Evolutionary conservation across 2,797 vertebrate genomes (phyloP).

Genomic region (Danio kyathit): DNA sequence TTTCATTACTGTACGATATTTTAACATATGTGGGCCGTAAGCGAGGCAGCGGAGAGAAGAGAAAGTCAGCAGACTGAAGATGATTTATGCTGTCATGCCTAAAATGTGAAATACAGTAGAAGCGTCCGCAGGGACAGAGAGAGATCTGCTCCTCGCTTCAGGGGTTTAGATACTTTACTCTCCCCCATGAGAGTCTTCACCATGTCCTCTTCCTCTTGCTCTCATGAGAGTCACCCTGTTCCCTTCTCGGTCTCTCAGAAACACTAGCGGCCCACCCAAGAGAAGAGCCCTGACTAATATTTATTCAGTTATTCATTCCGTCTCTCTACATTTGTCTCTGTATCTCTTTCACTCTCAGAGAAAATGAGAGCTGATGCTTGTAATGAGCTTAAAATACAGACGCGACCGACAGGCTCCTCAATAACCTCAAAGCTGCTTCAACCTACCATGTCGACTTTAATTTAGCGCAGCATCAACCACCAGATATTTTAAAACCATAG

Average conservation of each 20-base stretch:
- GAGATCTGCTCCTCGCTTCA: slow-evolving; percentile 71
- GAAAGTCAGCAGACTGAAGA: slow-evolving; percentile 76
- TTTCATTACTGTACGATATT: slow-evolving; percentile 18
- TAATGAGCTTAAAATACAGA: slow-evolving; percentile 47
- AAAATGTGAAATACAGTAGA: slow-evolving; percentile 70
- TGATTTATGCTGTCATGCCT: slow-evolving; percentile 81
- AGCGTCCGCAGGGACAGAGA: slow-evolving; percentile 66
- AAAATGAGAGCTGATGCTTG: slow-evolving; percentile 46
- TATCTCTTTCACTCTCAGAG: slow-evolving; percentile 34
- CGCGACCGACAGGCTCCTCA: slow-evolving; percentile 36
- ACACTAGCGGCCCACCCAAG: slow-evolving; percentile 62
- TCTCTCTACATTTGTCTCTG: slow-evolving; percentile 31
- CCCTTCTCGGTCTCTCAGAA: background rate
- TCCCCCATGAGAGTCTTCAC: slow-evolving; percentile 64
- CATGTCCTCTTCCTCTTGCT: slow-evolving; percentile 47
- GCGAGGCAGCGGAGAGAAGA: slow-evolving; percentile 54
- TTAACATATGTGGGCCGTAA: slow-evolving; percentile 24
- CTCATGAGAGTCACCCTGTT: slow-evolving; percentile 49
- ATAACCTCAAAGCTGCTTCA: slow-evolving; percentile 65
- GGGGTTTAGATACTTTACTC: slow-evolving; percentile 72
- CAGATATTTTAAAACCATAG: slow-evolving; percentile 49
- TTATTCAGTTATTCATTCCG: slow-evolving; percentile 70
- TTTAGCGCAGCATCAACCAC: slow-evolving; percentile 35
- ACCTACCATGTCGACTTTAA: slow-evolving; percentile 62
- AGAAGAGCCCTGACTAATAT: slow-evolving; percentile 70